A percentile compares a stretch with the other conserved stretches of the same genome.
Conservation (phyloP, 2,888 invertebrate genomes). For the Cephus rjabovi region DNA sequence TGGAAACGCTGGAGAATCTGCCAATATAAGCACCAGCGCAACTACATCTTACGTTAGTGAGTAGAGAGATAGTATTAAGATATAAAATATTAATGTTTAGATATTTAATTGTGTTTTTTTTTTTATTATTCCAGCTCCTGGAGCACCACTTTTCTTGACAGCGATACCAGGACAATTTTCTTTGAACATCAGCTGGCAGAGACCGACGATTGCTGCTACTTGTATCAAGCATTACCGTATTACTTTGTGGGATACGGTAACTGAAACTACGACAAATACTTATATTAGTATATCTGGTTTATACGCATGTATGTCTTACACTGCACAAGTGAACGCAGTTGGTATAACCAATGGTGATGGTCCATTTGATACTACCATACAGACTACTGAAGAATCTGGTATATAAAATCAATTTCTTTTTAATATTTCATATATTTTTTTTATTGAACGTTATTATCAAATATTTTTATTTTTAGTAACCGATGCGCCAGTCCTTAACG, state of each 20-base stretch:
- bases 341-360: conserved; percentile 32
- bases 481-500: conserved; percentile 28
- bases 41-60: conserved; percentile 46
- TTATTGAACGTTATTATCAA: neutral
- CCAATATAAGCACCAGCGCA: conserved; percentile 24
- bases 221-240: conserved; percentile 48
- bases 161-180: conserved; percentile 31
- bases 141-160: conserved; percentile 28
- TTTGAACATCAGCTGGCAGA: conserved; percentile 40
- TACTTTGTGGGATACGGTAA: conserved; percentile 21
- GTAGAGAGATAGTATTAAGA: conserved; percentile 6
- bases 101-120: neutral
- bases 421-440: neutral
- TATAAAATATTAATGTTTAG: neutral
- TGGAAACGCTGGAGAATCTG: conserved; percentile 21
- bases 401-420: neutral
- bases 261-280: conserved; percentile 24
- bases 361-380: neutral
- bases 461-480: conserved; percentile 30
- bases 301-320: conserved; percentile 44
- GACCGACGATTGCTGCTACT: conserved; percentile 38
- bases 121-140: conserved; percentile 34
- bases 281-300: conserved; percentile 34
- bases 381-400: conserved; percentile 12
- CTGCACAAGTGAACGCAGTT: conserved; percentile 40